phyloP scores from a whole-genome alignment of 2,888 invertebrate genomes.

The Rhagonycha lutea region DNA sequence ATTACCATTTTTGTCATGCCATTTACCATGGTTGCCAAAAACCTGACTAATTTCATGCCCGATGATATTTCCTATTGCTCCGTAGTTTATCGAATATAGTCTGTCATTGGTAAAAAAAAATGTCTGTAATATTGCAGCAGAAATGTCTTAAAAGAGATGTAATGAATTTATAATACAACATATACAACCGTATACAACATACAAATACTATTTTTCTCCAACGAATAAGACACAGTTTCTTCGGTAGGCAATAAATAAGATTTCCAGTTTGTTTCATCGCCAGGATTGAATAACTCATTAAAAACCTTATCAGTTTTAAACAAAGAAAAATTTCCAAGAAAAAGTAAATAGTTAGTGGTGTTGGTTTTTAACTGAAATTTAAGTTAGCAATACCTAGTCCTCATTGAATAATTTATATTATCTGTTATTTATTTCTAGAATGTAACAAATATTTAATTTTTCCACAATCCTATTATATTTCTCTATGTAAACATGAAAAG shows the following conservation, averaged over 20 bases:
- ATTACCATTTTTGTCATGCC: slow-evolving; percentile 8
- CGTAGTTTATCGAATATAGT: slow-evolving; percentile 85
- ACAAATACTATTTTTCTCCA: not conserved
- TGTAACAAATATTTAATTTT: too few species aligned
- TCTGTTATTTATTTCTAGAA: too few species aligned
- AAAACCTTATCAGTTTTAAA: slow-evolving; percentile 53
- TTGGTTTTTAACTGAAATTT: slow-evolving; percentile 52
- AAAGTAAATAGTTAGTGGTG: slow-evolving; percentile 54
- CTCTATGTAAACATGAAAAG: too few species aligned
- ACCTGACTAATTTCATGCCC: slow-evolving; percentile 88
- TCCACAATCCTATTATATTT: too few species aligned
- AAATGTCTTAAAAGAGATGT: slow-evolving; percentile 68
- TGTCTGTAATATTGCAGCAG: slow-evolving; percentile 86
- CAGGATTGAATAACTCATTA: slow-evolving; percentile 46
- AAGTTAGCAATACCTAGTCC: too few species aligned
- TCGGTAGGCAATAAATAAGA: not conserved
- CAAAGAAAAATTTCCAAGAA: slow-evolving; percentile 56
- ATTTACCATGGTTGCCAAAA: slow-evolving; percentile 59
- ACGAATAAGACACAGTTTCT: not conserved
- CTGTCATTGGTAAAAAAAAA: slow-evolving; percentile 82
- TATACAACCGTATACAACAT: slow-evolving; percentile 51
- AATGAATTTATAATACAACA: slow-evolving; percentile 63
- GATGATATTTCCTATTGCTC: slow-evolving; percentile 82
- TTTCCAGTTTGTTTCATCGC: not conserved
- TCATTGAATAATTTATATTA: too few species aligned